Evolutionary conservation across 2,113 vertebrate species (phyloP).

Genomic region (Synchiropus splendidus): DNA sequence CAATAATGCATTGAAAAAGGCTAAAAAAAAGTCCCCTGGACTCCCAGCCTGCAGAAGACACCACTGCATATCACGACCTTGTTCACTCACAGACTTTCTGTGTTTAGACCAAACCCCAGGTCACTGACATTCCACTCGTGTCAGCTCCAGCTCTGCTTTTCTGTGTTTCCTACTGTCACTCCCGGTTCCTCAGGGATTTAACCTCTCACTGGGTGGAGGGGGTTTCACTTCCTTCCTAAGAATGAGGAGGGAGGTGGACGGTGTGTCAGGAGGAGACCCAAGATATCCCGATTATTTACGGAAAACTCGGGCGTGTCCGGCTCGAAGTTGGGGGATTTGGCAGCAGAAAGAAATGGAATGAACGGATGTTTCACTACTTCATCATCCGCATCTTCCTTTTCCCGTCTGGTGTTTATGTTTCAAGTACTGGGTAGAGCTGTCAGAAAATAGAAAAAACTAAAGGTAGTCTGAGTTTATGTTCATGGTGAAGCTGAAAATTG

Average conservation of each 20-base stretch:
- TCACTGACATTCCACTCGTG: constrained; percentile 28
- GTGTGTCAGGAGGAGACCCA: not conserved
- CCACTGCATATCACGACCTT: no score
- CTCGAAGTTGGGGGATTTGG: constrained; percentile 11
- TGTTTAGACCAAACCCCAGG: constrained; percentile 2
- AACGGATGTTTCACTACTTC: constrained; percentile 24
- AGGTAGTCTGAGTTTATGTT: no score
- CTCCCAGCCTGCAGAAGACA: no score
- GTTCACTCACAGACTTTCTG: no score
- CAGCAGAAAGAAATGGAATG: constrained; percentile 27
- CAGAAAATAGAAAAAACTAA: no score
- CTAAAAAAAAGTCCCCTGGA: no score
- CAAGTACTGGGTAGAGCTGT: no score
- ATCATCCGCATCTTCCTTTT: constrained; percentile 34
- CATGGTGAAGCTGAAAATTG: constrained; percentile 49
- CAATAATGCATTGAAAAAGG: no score
- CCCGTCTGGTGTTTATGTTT: constrained; percentile 23
- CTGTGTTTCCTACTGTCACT: constrained; percentile 39
- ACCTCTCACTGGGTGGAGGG: constrained; percentile 26
- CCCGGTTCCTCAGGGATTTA: constrained; percentile 10
- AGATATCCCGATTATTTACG: constrained; percentile 24
- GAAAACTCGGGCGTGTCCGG: constrained; percentile 21
- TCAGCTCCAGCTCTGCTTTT: constrained; percentile 32
- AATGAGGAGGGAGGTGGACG: constrained; percentile 13
- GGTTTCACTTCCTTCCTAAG: constrained; percentile 37